phyloP scores from a whole-genome alignment of 2,113 vertebrate species.

The Rafetus swinhoei region DNA sequence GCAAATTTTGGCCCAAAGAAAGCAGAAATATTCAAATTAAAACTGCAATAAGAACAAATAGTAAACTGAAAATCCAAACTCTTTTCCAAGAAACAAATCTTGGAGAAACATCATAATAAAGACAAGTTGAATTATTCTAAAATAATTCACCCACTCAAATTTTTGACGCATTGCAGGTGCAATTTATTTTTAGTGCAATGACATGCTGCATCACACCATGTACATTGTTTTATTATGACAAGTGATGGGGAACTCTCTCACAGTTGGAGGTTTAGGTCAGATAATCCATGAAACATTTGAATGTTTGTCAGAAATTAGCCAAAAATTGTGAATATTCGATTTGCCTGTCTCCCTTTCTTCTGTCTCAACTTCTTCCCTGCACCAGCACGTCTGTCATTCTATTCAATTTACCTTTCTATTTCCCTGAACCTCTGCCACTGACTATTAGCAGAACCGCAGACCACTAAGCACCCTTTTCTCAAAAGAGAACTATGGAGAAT shows the following conservation, averaged over 20 bases:
- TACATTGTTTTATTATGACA: neutral
- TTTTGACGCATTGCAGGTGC: neutral
- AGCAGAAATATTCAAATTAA: neutral
- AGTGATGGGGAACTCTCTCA: neutral
- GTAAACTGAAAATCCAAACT: constrained; percentile 2
- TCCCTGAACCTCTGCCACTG: neutral
- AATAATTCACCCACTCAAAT: neutral
- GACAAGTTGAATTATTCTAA: neutral
- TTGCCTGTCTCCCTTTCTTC: constrained; percentile 59
- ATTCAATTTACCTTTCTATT: neutral
- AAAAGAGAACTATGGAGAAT: neutral
- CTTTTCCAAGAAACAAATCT: neutral
- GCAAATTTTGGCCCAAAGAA: neutral
- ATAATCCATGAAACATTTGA: neutral
- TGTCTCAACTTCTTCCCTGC: constrained; percentile 63
- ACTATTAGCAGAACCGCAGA: constrained; percentile 46
- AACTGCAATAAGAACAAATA: constrained; percentile 24
- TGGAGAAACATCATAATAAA: neutral
- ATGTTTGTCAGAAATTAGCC: constrained; percentile 40
- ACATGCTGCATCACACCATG: neutral
- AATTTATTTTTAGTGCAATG: neutral
- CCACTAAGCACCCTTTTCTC: constrained; percentile 53
- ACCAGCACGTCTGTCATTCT: constrained; percentile 53
- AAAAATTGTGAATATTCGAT: constrained; percentile 20
- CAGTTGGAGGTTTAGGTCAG: constrained; percentile 1